Evolutionary conservation across 2,113 vertebrate species (phyloP).

Genomic region (Catharus minimus): DNA sequence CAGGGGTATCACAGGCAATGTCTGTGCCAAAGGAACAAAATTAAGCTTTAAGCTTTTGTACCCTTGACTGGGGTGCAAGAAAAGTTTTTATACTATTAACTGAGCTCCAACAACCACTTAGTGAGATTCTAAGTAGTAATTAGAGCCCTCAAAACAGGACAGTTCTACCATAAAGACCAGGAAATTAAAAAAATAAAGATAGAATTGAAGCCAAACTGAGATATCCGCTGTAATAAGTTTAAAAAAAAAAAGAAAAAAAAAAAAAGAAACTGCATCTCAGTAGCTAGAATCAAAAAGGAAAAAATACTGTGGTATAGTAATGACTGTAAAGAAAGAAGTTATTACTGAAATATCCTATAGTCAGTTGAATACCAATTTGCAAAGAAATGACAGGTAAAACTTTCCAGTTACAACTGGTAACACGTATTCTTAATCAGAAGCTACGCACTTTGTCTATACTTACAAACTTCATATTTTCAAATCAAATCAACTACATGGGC

Average conservation of each 20-base stretch:
- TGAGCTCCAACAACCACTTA: background rate
- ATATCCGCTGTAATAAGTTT: background rate
- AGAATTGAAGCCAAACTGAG: background rate
- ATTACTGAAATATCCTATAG: background rate
- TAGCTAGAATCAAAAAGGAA: background rate
- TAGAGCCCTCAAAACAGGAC: background rate
- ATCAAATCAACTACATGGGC: background rate
- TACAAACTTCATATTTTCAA: background rate
- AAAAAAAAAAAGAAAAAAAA: background rate
- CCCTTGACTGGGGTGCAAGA: background rate
- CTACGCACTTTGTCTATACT: background rate
- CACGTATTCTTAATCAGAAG: background rate
- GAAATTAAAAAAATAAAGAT: background rate
- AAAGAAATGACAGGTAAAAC: background rate
- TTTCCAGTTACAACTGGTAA: background rate
- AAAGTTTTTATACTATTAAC: background rate
- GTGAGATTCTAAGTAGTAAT: background rate
- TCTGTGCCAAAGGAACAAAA: background rate
- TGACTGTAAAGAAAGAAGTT: background rate
- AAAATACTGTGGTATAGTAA: background rate
- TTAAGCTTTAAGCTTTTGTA: background rate
- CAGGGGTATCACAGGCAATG: accelerated
- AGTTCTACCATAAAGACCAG: background rate
- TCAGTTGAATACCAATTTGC: background rate
- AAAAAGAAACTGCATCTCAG: background rate